These are phyloP conservation scores for Apodemus agrarius DNA, from an alignment of 2,797 vertebrate genomes.

Conservation along the genomic window DNA sequence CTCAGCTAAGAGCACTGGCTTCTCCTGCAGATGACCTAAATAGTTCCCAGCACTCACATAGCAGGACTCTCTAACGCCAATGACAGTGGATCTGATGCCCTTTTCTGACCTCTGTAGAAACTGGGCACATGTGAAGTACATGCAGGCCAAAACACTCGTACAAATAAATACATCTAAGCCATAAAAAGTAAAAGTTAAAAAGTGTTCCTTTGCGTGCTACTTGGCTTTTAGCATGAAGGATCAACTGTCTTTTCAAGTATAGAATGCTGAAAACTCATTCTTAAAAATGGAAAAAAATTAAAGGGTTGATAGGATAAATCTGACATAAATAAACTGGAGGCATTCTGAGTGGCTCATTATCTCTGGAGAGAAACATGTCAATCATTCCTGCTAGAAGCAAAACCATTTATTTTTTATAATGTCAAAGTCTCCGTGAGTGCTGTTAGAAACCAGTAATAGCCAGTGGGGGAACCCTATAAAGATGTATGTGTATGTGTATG, in stretches of 20 bases:
- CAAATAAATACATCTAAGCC: neutral
- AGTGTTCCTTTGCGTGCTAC: neutral
- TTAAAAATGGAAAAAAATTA: constrained; percentile 11
- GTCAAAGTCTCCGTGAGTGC: neutral
- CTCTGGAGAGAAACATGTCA: neutral
- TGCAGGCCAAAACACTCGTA: neutral
- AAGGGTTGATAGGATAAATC: neutral
- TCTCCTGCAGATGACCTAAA: neutral
- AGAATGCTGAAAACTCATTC: neutral
- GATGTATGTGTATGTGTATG: neutral
- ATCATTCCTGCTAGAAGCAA: neutral
- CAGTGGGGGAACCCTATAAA: neutral
- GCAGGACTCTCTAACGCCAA: neutral
- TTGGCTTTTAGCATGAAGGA: constrained; percentile 21
- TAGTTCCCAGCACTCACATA: neutral
- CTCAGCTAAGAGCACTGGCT: neutral
- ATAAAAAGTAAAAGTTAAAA: neutral
- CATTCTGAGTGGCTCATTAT: neutral
- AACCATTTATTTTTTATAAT: neutral
- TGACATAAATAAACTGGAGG: constrained; percentile 21
- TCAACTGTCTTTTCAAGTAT: neutral
- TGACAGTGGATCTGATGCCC: neutral
- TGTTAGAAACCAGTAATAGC: neutral
- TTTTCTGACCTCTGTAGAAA: neutral
- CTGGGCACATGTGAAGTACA: neutral